phyloP scores from a whole-genome alignment of 2,888 invertebrate genomes.

The Nipponacmea schrenckii region DNA sequence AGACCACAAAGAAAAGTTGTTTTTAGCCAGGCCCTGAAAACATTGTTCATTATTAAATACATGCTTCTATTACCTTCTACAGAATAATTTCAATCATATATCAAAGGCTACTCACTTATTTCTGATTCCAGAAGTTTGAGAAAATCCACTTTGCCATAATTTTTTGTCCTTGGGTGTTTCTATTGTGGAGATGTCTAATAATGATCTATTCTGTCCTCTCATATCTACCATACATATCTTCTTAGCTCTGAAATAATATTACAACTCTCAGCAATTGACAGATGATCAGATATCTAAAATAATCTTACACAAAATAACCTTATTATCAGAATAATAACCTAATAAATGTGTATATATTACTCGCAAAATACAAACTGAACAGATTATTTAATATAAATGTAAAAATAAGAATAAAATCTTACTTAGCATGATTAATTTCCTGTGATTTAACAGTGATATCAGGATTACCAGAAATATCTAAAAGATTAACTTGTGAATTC shows the following conservation, averaged over 20 bases:
- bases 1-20: background rate
- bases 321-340: too few relatives aligned
- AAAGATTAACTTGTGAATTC: conserved; percentile 66
- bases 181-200: conserved; percentile 52
- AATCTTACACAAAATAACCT: background rate
- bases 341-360: too few relatives aligned
- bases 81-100: too few relatives aligned
- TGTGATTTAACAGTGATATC: conserved; percentile 60
- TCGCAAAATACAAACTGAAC: too few relatives aligned
- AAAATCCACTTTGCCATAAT: conserved; percentile 67
- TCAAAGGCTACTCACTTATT: conserved; percentile 65
- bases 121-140: conserved; percentile 69
- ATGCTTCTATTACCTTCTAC: too few relatives aligned
- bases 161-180: conserved; percentile 43
- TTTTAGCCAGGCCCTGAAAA: too few relatives aligned
- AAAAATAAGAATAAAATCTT: conserved; percentile 22
- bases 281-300: too few relatives aligned
- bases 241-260: conserved; percentile 41
- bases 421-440: conserved; percentile 63
- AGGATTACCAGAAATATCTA: conserved; percentile 69
- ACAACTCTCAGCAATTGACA: too few relatives aligned
- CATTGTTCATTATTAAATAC: too few relatives aligned
- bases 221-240: conserved; percentile 67
- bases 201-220: conserved; percentile 63
- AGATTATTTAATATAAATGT: too few relatives aligned